Evolutionary conservation across 2,888 invertebrate genomes (phyloP).

Genomic region (Aplocera efformata): DNA sequence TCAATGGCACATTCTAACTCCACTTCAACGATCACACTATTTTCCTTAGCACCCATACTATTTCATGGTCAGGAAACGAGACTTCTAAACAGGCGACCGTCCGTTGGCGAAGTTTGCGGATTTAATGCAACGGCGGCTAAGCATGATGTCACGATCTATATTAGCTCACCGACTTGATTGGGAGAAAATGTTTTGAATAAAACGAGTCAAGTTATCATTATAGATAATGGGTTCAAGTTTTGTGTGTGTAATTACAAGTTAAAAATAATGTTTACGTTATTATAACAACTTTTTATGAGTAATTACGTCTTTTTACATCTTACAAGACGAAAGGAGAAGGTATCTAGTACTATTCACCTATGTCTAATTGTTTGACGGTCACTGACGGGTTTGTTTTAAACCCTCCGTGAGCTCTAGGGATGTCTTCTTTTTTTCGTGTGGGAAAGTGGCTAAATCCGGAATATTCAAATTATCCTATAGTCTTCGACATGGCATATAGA

Average conservation of each 20-base stretch:
- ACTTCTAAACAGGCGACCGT: conserved; percentile 12
- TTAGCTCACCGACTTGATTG: conserved; percentile 36
- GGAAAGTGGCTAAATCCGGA: too few relatives aligned
- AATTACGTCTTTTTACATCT: background rate
- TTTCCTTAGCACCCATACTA: conserved; percentile 27
- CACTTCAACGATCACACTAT: conserved; percentile 52
- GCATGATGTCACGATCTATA: conserved; percentile 50
- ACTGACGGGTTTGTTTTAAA: too few relatives aligned
- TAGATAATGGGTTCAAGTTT: conserved; percentile 36
- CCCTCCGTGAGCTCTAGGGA: too few relatives aligned
- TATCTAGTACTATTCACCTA: too few relatives aligned
- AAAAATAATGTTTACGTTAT: background rate
- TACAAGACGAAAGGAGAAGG: too few relatives aligned
- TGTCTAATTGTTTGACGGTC: too few relatives aligned
- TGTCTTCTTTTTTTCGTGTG: too few relatives aligned
- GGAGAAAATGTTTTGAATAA: conserved; percentile 31
- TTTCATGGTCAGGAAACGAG: background rate
- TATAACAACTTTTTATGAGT: background rate
- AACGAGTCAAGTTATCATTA: conserved; percentile 36
- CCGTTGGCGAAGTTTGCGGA: conserved; percentile 21
- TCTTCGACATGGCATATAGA: too few relatives aligned
- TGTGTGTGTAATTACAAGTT: background rate
- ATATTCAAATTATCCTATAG: too few relatives aligned
- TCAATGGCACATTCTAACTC: conserved; percentile 61
- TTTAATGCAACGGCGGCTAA: conserved; percentile 17